Conservation (phyloP, 2,888 invertebrate genomes). For the Caenorhabditis parvicauda region DNA sequence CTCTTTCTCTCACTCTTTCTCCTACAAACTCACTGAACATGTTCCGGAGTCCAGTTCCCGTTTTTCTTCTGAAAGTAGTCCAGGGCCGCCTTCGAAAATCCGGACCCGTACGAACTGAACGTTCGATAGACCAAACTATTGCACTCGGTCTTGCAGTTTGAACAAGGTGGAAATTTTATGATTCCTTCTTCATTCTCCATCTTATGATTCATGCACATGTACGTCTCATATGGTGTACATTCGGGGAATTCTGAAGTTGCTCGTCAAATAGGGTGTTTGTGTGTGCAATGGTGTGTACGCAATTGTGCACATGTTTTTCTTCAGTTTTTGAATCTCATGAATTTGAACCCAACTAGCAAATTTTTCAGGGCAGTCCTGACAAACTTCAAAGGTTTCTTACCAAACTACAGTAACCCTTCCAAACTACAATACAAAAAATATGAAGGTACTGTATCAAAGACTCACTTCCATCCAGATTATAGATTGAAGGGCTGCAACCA, state of each 20-base stretch:
- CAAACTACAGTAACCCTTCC: neutral
- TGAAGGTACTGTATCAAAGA: neutral
- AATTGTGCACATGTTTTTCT: too few relatives aligned
- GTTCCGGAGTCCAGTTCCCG: conserved; percentile 24
- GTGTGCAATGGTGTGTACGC: too few relatives aligned
- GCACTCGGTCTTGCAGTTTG: conserved; percentile 17
- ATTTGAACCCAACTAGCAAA: neutral
- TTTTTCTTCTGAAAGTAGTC: conserved; percentile 36
- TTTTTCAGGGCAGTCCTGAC: neutral
- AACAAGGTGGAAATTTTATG: conserved; percentile 22
- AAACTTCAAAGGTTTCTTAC: too few relatives aligned
- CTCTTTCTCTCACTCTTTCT: too few relatives aligned
- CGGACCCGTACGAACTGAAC: conserved; percentile 52
- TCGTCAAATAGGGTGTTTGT: neutral
- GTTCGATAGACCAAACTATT: conserved; percentile 45
- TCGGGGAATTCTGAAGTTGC: conserved; percentile 19
- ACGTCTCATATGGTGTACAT: conserved; percentile 33
- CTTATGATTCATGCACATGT: conserved; percentile 22
- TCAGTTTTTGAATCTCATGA: neutral
- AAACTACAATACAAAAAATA: too few relatives aligned
- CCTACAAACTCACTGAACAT: conserved; percentile 27
- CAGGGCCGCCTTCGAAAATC: conserved; percentile 42
- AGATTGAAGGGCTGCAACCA: conserved; percentile 38
- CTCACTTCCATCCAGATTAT: conserved; percentile 36
- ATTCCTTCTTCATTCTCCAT: conserved; percentile 14